Evolutionary conservation across 2,113 vertebrate genomes (phyloP), one percentile per base, ranked within the genome.

Genomic region (Dromaius novaehollandiae): DNA sequence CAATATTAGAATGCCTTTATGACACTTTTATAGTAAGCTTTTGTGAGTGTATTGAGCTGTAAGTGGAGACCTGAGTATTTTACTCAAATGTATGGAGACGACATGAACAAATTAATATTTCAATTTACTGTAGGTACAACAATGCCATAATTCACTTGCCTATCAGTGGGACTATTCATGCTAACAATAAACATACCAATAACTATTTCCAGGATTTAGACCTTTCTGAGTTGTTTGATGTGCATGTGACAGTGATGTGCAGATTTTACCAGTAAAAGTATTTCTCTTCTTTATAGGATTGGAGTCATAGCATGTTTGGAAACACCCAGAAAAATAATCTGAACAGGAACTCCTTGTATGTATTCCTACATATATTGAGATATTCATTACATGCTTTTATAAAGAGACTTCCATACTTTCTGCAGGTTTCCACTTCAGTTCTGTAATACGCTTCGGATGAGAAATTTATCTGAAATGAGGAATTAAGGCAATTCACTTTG

Each of bases 301-400:
- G 93, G 36, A 95, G 55, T 88, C 95, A 91, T 42, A 92, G 21
- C 13, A 3, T 95, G 56, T 96, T 84, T 42, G 98, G 98, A 98
- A 98, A 81, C 93, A 98, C 96, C 88, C 96, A 97, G 96, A 97
- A 96, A 42, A 97, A 51, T 81, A 97, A 96, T 28, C 80, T 95
- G 80, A 98, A 82, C 53, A 98, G 94, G 38, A 98, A 90, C 51
- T 97, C 98, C 55, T 98, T 78, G 99, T 99, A 98, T 98, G 99
- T 99, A 97, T 93, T 89, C 30, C 34, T 86, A 53, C 56, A 11
- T 51, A 12, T 58, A n/a, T 88, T 48, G 51, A 90, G 64, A 86
- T 86, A 87, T 9, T 58, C 1, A 48, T 75, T 17, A 17, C 1
- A 10, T 32, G 22, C 34, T 86, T 80, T 89, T 75, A 84, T 53